Evolutionary conservation across 2,113 vertebrate species (phyloP), one percentile per base, ranked within the genome.

Genomic region (Rhinichthys klamathensis): DNA sequence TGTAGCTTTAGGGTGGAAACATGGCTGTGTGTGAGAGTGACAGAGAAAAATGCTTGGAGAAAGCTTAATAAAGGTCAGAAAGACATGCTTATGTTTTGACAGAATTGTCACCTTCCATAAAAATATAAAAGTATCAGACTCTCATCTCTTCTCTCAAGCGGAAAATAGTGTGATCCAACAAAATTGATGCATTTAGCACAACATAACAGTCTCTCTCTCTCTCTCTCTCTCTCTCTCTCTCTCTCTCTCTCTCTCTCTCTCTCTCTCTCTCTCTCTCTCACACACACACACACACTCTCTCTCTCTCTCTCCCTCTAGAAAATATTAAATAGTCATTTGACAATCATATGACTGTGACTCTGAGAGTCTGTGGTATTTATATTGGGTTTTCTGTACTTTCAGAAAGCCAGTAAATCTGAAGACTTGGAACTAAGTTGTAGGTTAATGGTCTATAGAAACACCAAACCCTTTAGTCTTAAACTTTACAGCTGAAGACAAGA

Each of bases 111-210:
- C 9, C n/a, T 46, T 32, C 18, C 74, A 77, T 23, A 10, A 32
- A 76, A 54, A 49, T 12, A 70, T 82, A 65, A 84, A 89, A 91
- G 90, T 91, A 88, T 87, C 83, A 56, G 61, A 21, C 46, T 38
- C 1, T 16, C 6, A n/a, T n/a, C n/a, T 51, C 32, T 44, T 18
- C 32, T 78, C 38, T 87, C 41, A 44, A 70, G 46, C 23, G 41
- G 54, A 78, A 79, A 83, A 88, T 72, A 49, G 67, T 27, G 79
- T n/a, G 18, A 44, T 75, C 38, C 13, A 46, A 70, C 30, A 69
- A 80, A n/a, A 35, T n/a, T 41, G 49, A 79, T 81, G 46, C 80
- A 32, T 84, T 61, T 75, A 56, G 7, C 25, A 80, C 73, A 61
- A 23, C 23, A 16, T 74, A 74, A 56, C n/a, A 38, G 38, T 21